phyloP scores from a whole-genome alignment of 2,888 invertebrate genomes.

The Petrolisthes manimaculis region DNA sequence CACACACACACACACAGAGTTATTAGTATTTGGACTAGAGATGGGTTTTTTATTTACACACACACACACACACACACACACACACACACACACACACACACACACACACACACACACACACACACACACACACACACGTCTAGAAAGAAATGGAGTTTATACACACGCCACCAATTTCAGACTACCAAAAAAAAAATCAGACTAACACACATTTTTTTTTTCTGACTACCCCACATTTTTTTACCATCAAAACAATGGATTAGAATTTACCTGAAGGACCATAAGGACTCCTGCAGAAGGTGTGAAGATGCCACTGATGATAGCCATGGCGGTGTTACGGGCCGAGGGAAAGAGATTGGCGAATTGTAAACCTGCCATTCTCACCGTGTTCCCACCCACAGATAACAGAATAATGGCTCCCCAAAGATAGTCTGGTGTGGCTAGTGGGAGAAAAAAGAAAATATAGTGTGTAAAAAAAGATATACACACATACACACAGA shows the following conservation, averaged over 20 bases:
- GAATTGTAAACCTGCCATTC: no score
- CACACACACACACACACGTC: conserved; percentile 1
- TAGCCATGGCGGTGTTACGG: conserved; percentile 37
- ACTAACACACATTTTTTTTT: no score
- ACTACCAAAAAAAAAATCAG: no score
- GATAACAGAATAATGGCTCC: conserved; percentile 34
- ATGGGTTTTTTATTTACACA: neutral
- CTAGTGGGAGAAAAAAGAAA: no score
- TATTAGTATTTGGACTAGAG: neutral
- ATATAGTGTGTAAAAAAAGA: no score
- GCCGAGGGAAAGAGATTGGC: conserved; percentile 38
- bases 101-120: conserved; percentile 1
- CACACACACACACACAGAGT: no score
- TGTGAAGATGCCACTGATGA: conserved; percentile 46
- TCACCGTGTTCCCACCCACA: conserved; percentile 42
- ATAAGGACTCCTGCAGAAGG: conserved; percentile 36
- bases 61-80: conserved; percentile 1
- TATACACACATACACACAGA: no score
- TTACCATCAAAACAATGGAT: no score
- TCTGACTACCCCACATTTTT: no score
- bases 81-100: conserved; percentile 1
- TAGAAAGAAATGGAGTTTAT: no score
- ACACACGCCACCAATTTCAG: no score
- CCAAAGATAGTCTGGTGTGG: conserved; percentile 29
- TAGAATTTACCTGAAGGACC: conserved; percentile 34